phyloP scores from a whole-genome alignment of 1,140 invertebrate genomes.

The Orussus abietinus region DNA sequence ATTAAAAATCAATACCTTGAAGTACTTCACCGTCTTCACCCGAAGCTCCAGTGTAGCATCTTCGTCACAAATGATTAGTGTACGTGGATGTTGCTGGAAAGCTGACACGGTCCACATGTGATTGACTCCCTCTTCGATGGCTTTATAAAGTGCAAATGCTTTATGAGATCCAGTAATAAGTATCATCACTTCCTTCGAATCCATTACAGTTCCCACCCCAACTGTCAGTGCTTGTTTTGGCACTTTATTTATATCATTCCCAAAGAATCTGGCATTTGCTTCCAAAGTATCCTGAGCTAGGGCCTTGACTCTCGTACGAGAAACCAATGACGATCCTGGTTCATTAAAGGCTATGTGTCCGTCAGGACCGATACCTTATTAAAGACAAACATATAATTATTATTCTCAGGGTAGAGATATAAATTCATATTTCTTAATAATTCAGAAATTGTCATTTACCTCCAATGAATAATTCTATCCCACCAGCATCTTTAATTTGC shows the following conservation, averaged over 20 bases:
- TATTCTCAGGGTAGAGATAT: not conserved
- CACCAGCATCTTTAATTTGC: constrained; percentile 85
- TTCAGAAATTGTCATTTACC: constrained; percentile 55
- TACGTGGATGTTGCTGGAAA: constrained; percentile 91
- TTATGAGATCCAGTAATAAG: constrained; percentile 97
- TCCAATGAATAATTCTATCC: constrained; percentile 94
- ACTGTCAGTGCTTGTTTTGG: constrained; percentile 94
- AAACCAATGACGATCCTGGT: constrained; percentile 89
- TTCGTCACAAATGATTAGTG: constrained; percentile 96
- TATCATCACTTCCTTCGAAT: constrained; percentile 96
- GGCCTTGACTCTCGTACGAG: constrained; percentile 93
- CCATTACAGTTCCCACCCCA: constrained; percentile 98
- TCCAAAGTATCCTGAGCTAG: constrained; percentile 93
- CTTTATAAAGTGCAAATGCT: constrained; percentile 91
- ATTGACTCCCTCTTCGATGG: constrained; percentile 95
- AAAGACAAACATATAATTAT: constrained; percentile 4
- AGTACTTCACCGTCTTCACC: constrained; percentile 99
- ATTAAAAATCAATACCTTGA: constrained; percentile 69
- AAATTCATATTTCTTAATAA: constrained; percentile 3
- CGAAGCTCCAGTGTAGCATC: constrained; percentile 94
- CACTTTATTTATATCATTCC: constrained; percentile 88
- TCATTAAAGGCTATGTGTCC: constrained; percentile 99
- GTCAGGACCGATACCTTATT: constrained; percentile 90
- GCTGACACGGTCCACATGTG: constrained; percentile 99
- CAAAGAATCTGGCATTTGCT: constrained; percentile 97